These are phyloP conservation scores for Azemiops feae DNA, from an alignment of 2,113 vertebrate species.

Conservation along the genomic window DNA sequence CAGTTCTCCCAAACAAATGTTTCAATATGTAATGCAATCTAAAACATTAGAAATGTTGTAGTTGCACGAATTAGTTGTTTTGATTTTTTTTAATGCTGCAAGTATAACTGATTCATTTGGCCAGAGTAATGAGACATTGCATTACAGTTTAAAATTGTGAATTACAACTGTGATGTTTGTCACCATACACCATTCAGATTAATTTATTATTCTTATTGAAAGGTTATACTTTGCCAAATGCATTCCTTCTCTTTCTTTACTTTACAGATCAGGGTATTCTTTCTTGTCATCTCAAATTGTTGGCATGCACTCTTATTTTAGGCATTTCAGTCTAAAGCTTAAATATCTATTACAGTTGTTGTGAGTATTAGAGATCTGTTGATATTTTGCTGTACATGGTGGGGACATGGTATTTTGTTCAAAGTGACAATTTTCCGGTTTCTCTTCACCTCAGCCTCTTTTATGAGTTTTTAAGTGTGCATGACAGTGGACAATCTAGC, in stretches of 20 bases:
- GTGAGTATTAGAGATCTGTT: background rate
- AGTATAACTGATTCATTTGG: conserved; percentile 4
- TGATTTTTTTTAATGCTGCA: background rate
- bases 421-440: background rate
- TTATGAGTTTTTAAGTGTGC: background rate
- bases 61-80: background rate
- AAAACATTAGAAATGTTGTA: background rate
- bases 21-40: background rate
- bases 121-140: background rate
- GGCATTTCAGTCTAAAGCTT: background rate
- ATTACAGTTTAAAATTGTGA: background rate
- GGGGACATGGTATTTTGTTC: background rate
- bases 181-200: background rate
- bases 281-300: background rate
- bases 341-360: background rate
- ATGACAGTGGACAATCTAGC: background rate
- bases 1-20: background rate
- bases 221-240: background rate
- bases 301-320: background rate
- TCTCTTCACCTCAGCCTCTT: background rate
- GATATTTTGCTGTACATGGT: background rate
- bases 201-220: background rate
- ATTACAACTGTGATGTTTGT: background rate
- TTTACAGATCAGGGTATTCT: background rate
- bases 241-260: background rate